These are phyloP conservation scores for Balaenoptera acutorostrata DNA, from an alignment of 2,113 vertebrate genomes.

Conservation along the genomic window DNA sequence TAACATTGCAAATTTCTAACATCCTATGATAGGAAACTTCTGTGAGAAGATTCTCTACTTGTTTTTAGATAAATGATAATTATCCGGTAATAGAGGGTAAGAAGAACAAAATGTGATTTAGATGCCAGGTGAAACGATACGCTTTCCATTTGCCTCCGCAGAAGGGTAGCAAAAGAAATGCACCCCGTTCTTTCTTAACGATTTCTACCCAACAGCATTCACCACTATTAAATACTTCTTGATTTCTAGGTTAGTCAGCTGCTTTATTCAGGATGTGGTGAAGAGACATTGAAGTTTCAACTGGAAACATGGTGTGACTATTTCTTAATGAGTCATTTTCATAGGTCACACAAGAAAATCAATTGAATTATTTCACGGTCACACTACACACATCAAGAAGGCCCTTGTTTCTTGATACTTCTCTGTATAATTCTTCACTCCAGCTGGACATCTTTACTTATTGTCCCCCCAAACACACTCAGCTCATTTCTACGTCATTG, in stretches of 20 bases:
- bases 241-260: neutral
- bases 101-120: neutral
- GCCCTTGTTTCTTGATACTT: neutral
- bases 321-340: slow-evolving; percentile 40
- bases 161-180: neutral
- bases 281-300: neutral
- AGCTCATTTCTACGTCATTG: neutral
- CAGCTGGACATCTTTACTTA: neutral
- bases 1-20: neutral
- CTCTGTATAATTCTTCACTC: neutral
- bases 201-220: neutral
- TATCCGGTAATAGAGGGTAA: neutral
- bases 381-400: neutral
- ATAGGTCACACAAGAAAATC: slow-evolving; percentile 27
- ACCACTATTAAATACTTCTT: neutral
- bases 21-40: neutral
- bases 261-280: neutral
- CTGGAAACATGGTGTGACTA: neutral
- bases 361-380: neutral
- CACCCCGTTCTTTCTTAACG: neutral
- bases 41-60: neutral
- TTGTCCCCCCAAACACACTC: neutral
- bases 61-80: neutral
- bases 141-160: neutral
- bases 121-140: neutral